Base-by-base conservation (phyloP, 2,888 invertebrate genomes). In the Ectemnius lituratus region DNA sequence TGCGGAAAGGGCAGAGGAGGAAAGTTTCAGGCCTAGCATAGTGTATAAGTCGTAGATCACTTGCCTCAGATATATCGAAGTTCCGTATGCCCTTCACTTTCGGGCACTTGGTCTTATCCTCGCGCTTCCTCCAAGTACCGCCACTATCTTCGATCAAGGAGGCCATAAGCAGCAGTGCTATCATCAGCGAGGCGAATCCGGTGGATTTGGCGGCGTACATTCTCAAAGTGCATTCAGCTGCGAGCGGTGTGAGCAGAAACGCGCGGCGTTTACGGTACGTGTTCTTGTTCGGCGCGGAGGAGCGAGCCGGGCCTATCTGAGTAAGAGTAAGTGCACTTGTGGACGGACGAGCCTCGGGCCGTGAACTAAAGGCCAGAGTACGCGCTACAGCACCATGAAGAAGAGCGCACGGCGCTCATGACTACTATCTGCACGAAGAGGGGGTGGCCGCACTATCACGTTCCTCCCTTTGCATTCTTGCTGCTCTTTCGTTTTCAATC, bases 21-120 rank as follows among this genome's bases (percentile, higher is more conserved):
- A 37, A 37, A 37, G 37, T 37, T 4, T 37, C 0, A 8, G 2
- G 5, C 8, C 37, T 37, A 37, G 37, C 6, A 37, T 37, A 37
- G 37, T 16, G 13, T 13, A 18, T 37, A 13, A 60, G 28, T 18
- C 13, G 16, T n/a, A 18, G 37, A 11, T 4, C 20, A 23, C 73
- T 71, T 85, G 95, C 96, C 91, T 94, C 93, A 80, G 94, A 92
- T 83, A 97, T 92, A 92, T 96, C 94, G 87, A 97, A 96, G 91
- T 96, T 95, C 57, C 94, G 93, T 64, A 95, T 94, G 16, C 95
- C 95, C 89, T 94, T 95, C 76, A 97, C 97, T 93, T 93, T 93
- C 0, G 95, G 95, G 85, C 95, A 95, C 89, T 94, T 94, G 16
- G 92, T 92, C 85, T 94, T 93, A 89, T 95, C 95, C 84, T 95